Evolutionary conservation across 1,140 invertebrate genomes (phyloP).

Genomic region (Drosophila setifemur): DNA sequence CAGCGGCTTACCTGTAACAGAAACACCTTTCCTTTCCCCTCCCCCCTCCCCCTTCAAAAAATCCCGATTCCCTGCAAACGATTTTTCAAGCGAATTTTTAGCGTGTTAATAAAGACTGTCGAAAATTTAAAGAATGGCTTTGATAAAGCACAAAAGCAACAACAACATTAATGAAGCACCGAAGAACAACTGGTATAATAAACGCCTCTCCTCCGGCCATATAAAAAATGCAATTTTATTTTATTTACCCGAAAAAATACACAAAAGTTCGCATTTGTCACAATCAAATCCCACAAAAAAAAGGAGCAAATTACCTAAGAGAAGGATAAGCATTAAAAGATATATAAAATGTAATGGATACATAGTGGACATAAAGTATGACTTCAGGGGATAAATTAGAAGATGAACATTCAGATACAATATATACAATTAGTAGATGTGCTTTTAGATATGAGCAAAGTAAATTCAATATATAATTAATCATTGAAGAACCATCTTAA

Average conservation of each 20-base stretch:
- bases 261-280: conserved; percentile 16
- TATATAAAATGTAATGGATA: no score
- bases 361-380: no score
- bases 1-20: conserved; percentile 68
- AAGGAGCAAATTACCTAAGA: conserved; percentile 1
- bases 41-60: neutral
- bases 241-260: conserved; percentile 24
- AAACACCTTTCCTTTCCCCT: conserved; percentile 14
- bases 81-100: conserved; percentile 59
- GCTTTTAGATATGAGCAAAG: no score
- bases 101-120: conserved; percentile 71
- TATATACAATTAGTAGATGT: no score
- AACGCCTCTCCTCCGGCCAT: conserved; percentile 22
- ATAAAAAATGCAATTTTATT: conserved; percentile 59
- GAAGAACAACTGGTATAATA: conserved; percentile 59
- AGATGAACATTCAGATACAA: no score
- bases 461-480: no score
- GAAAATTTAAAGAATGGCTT: conserved; percentile 71
- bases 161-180: conserved; percentile 37
- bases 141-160: conserved; percentile 49
- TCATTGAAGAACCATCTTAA: no score
- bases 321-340: neutral
- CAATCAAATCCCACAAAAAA: conserved; percentile 3
- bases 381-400: no score
- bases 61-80: conserved; percentile 8